These are phyloP conservation scores for Himalopsyche kuldschensis DNA, from an alignment of 2,888 invertebrate species.

Conservation along the genomic window DNA sequence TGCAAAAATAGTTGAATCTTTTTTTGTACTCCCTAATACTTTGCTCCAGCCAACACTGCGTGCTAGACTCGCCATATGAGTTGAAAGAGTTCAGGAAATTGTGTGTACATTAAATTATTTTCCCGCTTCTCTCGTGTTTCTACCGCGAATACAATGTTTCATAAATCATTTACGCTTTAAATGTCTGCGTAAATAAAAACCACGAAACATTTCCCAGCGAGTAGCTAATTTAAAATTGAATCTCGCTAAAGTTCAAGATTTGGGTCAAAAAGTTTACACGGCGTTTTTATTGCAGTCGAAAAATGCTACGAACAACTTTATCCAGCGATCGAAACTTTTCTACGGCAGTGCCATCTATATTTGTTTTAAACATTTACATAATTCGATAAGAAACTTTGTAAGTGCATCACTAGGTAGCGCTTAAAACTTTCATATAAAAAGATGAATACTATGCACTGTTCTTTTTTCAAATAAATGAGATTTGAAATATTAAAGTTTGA, in stretches of 20 bases:
- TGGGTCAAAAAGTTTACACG: background rate
- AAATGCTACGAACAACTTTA: background rate
- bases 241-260: conserved; percentile 2
- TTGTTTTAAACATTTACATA: background rate
- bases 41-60: too few relatives aligned
- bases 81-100: too few relatives aligned
- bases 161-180: background rate
- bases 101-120: too few relatives aligned
- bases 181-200: background rate
- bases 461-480: too few relatives aligned
- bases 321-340: background rate
- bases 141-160: too few relatives aligned
- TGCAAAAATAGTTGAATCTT: too few relatives aligned
- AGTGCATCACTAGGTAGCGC: background rate
- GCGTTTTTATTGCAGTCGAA: background rate
- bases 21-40: too few relatives aligned
- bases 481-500: too few relatives aligned
- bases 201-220: background rate
- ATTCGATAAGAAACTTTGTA: background rate
- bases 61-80: too few relatives aligned
- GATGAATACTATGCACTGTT: too few relatives aligned
- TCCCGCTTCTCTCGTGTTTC: too few relatives aligned
- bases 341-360: background rate
- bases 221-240: conserved; percentile 4
- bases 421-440: background rate